Base-by-base conservation (phyloP, 53 echinoderm and acorn worm species). In the Glandiceps talaboti region DNA sequence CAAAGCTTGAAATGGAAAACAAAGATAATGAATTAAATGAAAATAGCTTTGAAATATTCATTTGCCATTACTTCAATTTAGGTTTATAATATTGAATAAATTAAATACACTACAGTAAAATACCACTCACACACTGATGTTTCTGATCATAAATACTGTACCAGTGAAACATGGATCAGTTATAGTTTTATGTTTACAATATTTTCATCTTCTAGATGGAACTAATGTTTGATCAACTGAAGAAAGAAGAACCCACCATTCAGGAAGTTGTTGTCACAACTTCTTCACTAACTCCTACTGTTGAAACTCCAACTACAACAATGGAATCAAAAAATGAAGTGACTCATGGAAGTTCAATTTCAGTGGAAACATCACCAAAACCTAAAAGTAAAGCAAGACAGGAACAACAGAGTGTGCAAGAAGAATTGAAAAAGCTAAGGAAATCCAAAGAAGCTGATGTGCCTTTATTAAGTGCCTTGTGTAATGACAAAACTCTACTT, bases 381-480 rank as follows among this genome's bases (percentile, higher is more conserved):
- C 64, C 64, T 20, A 45, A 20, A 20, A 6, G 20, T 6, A 20
- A 12, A 45, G 64, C 64, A 12, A n/a, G n/a, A n/a, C n/a, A n/a
- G n/a, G n/a, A n/a, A n/a, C 6, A 45, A 20, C 64, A 45, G 64
- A 45, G 64, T 45, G 64, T 45, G 64, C 64, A 45, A 45, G 64
- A 45, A 20, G 64, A 45, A 45, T 20, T 45, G 64, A 45, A 45
- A 45, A 45, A 45, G 20, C 64, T 45, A 20, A 45, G 64, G 64
- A 45, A 45, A 45, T 45, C 64, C 64, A 45, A 45, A 45, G 64
- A 45, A 45, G 64, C 64, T 45, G 64, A 45, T 12, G 91, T 93
- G 1, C 99, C 99, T 1, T 86, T 99, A 12, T 87, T 99, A 27
- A 99, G 88, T 78, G 99, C 99, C 1, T 89, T 99, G 0, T 99